These are phyloP conservation scores for Leucophora obtusa DNA, from an alignment of 2,888 invertebrate species.

Conservation along the genomic window DNA sequence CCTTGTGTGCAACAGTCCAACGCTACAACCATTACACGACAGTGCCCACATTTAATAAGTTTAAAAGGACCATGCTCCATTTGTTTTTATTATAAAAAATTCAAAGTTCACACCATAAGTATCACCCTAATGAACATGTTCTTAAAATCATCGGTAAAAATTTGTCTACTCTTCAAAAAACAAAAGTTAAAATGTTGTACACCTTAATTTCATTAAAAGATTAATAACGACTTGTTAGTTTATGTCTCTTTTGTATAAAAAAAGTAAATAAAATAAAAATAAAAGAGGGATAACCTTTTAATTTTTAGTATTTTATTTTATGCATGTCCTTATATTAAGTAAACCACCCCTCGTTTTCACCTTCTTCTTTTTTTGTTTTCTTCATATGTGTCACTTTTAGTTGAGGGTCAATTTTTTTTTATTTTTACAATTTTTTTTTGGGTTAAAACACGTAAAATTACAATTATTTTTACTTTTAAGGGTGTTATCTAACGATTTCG, in stretches of 20 bases:
- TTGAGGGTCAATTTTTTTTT: conserved; percentile 43
- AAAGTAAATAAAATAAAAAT: not conserved
- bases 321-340: conserved; percentile 30
- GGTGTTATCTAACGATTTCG: conserved; percentile 50
- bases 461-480: conserved; percentile 57
- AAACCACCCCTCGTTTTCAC: conserved; percentile 48
- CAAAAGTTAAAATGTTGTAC: conserved; percentile 33
- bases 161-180: conserved; percentile 36
- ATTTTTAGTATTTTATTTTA: conserved; percentile 13
- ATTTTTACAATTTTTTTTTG: conserved; percentile 22
- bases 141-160: conserved; percentile 16
- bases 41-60: too few species aligned
- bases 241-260: conserved; percentile 23
- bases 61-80: too few species aligned
- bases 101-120: not conserved
- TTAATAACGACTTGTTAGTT: conserved; percentile 58
- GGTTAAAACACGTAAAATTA: conserved; percentile 59
- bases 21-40: too few species aligned
- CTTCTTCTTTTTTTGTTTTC: too few species aligned
- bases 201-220: conserved; percentile 55
- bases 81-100: too few species aligned
- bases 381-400: conserved; percentile 44
- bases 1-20: too few species aligned
- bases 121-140: not conserved
- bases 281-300: not conserved